Evolutionary conservation across 2,888 invertebrate species (phyloP).

Genomic region (Tenthredo distinguenda): DNA sequence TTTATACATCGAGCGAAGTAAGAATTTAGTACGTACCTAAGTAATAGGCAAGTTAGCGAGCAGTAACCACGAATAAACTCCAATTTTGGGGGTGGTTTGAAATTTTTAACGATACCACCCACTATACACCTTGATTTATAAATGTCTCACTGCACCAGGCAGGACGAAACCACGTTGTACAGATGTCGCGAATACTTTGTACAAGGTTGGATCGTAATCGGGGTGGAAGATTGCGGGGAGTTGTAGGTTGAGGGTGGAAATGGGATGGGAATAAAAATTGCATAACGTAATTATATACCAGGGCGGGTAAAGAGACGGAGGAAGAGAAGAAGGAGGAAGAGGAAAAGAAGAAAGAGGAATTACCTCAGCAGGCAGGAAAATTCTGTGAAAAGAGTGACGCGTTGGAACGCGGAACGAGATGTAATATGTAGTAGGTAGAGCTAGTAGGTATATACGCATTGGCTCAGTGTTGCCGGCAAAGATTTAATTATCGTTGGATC

Average conservation of each 20-base stretch:
- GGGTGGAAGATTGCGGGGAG: neutral
- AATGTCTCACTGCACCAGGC: neutral
- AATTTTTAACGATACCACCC: neutral
- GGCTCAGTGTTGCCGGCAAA: slow-evolving; percentile 18
- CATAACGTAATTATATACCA: slow-evolving; percentile 39
- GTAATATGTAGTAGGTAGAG: neutral
- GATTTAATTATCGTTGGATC: slow-evolving; percentile 52
- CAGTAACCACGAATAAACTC: neutral
- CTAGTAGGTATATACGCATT: neutral
- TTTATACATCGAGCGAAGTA: neutral
- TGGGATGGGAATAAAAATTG: slow-evolving; percentile 32
- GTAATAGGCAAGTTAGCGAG: neutral
- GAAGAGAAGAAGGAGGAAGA: neutral
- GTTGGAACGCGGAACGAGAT: neutral
- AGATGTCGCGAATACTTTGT: neutral
- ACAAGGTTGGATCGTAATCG: slow-evolving; percentile 10
- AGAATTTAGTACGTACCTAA: neutral
- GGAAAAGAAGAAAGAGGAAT: neutral
- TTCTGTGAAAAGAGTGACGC: slow-evolving; percentile 16
- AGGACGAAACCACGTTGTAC: neutral
- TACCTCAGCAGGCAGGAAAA: neutral
- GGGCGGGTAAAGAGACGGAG: neutral
- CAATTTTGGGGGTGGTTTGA: neutral
- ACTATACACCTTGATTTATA: neutral
- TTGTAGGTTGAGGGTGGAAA: neutral